phyloP scores from a whole-genome alignment of 2,113 vertebrate species.

The Dasyprocta punctata region DNA sequence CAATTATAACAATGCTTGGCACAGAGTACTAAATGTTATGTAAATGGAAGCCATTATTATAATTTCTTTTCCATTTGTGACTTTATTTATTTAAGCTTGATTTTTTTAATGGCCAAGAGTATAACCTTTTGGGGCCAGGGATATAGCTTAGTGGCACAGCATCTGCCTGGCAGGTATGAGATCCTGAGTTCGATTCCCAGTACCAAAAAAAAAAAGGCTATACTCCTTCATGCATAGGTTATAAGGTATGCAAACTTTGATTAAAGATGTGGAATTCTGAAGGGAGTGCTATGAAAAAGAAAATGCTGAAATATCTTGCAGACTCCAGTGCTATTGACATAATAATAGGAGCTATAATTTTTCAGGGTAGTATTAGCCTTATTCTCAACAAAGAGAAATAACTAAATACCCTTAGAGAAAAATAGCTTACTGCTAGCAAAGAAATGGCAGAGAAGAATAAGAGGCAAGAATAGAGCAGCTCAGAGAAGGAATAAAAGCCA shows the following conservation, averaged over 20 bases:
- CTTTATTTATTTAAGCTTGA: constrained; percentile 18
- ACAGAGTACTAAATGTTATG: background rate
- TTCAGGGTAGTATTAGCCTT: background rate
- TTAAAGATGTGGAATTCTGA: background rate
- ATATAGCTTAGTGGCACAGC: no score
- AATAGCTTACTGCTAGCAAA: background rate
- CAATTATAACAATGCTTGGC: background rate
- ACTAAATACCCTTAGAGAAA: background rate
- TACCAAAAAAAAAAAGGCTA: no score
- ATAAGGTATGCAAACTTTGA: background rate
- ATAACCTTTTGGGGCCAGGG: background rate
- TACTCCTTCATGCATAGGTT: background rate
- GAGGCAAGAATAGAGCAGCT: background rate
- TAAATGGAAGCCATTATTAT: background rate
- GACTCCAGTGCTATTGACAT: background rate
- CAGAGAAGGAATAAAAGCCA: background rate
- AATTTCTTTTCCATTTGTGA: constrained; percentile 21
- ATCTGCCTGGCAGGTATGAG: no score
- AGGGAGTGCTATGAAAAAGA: background rate
- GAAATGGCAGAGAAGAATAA: background rate
- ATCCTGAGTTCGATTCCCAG: no score
- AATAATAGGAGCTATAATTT: background rate
- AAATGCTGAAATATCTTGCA: constrained; percentile 23
- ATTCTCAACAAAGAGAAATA: constrained; percentile 45
- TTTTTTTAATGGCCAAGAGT: constrained; percentile 7